These are phyloP conservation scores for Amphiura filiformis DNA, from an alignment of 35 echinoderm and acorn worm species.

Conservation along the genomic window DNA sequence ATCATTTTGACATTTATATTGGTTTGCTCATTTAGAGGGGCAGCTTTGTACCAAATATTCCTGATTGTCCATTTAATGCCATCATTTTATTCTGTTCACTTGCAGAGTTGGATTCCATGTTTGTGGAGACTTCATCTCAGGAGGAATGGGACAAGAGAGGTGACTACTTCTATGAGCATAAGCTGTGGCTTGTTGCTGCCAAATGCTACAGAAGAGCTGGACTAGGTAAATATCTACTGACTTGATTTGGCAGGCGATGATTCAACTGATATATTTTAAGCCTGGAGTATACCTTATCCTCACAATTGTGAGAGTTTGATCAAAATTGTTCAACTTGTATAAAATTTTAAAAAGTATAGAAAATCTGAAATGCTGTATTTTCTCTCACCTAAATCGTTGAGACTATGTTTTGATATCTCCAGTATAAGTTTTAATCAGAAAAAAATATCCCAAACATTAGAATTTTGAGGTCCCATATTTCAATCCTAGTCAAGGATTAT, in stretches of 20 bases:
- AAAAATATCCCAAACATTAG: too few relatives aligned
- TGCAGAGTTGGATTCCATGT: slow-evolving; percentile 43
- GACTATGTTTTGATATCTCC: too few relatives aligned
- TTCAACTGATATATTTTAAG: background rate
- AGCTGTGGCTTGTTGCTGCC: slow-evolving; percentile 43
- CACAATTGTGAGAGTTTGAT: background rate
- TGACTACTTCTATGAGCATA: slow-evolving; percentile 59
- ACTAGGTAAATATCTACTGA: slow-evolving; percentile 14
- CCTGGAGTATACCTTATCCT: background rate
- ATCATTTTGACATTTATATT: too few relatives aligned
- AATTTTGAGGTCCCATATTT: too few relatives aligned
- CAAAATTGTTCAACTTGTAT: background rate
- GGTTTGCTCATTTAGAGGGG: too few relatives aligned
- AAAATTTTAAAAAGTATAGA: background rate
- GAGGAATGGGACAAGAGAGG: slow-evolving; percentile 57
- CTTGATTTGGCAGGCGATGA: background rate
- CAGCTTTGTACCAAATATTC: too few relatives aligned
- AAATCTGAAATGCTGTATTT: too few relatives aligned
- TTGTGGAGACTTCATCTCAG: slow-evolving; percentile 34
- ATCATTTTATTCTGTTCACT: too few relatives aligned
- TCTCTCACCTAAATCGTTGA: too few relatives aligned
- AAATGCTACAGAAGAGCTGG: slow-evolving; percentile 43
- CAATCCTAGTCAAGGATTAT: too few relatives aligned
- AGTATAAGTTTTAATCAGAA: too few relatives aligned
- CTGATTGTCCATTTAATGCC: too few relatives aligned